Conservation (phyloP, 2,797 vertebrate species). For the Sebastes minor region DNA sequence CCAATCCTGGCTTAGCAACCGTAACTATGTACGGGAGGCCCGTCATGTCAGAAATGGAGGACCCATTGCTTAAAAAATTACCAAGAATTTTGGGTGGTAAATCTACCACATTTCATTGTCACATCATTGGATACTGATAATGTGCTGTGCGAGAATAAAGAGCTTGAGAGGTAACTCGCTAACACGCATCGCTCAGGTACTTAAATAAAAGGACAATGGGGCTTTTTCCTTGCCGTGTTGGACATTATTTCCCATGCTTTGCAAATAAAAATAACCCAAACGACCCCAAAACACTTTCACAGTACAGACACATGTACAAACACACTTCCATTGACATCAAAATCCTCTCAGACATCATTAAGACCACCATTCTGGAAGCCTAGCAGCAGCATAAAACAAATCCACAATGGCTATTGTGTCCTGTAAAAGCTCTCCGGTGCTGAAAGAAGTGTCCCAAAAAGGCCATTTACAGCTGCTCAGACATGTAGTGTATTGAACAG, state of each 20-base stretch:
- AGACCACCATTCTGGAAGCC: not conserved
- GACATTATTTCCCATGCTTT: not conserved
- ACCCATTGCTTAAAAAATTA: not conserved
- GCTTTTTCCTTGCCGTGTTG: not conserved
- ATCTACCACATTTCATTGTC: not conserved
- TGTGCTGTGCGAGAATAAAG: not conserved
- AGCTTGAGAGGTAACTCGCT: not conserved
- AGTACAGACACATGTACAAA: not conserved
- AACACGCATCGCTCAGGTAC: no score
- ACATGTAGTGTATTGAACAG: conserved; percentile 20
- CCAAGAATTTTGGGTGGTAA: not conserved
- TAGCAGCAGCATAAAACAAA: not conserved
- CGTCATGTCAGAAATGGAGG: not conserved
- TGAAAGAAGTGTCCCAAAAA: conserved; percentile 33
- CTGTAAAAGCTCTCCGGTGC: conserved; percentile 19
- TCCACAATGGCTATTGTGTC: not conserved
- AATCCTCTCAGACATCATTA: not conserved
- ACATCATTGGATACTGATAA: not conserved
- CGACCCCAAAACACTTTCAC: not conserved
- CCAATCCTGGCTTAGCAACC: not conserved
- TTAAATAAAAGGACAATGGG: not conserved
- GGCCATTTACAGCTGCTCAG: conserved; percentile 51
- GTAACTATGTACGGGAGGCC: not conserved
- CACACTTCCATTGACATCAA: not conserved
- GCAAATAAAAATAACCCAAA: not conserved